Base-by-base conservation (phyloP, 2,113 vertebrate species). In the Cyanoliseus patagonus region DNA sequence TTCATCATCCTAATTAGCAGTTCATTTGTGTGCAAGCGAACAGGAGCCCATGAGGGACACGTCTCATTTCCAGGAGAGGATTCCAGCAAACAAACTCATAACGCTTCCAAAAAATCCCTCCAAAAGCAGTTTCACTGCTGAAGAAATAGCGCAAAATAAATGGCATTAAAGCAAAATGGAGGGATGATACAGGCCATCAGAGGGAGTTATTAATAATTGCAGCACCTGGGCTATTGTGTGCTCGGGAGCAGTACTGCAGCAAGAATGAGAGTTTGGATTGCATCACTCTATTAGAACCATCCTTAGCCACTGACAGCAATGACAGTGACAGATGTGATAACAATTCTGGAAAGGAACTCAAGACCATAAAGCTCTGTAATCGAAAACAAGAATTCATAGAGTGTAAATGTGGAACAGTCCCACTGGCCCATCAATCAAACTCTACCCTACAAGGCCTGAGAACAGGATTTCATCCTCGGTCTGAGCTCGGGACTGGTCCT, bases 1-100 rank as follows among this genome's bases (percentile, higher is more conserved):
- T 97, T 92, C 77, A 88, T 82, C 95, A 91, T 86, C 81, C 77
- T 96, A 97, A 97, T 96, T 95, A 96, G 92, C 92, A 92, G 96
- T 88, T 96, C 86, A 90, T 95, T 96, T 92, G 66, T 86, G 80
- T 93, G 73, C 39, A 69, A 96, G 83, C 0, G 8, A 93, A 84
- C 17, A 6, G 69, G 73, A 96, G 81, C 90, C 80, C 86, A 46
- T 27, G 88, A 96, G 94, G 95, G 86, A 84, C 77, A 86, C 35
- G 80, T 67, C 66, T 96, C 88, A 76, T 84, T 92, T 96, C 88
- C 92, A 97, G 82, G 77, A 95, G 74, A 97, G 69, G 86, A 93
- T 86, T 95, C 90, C 92, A 94, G 81, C 95, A 96, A 96, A 93
- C 86, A 90, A 92, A 96, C 69, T 73, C 20, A 0, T 15, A 44